A percentile compares a stretch with the other conserved stretches of the same genome.
Evolutionary conservation across 2,113 vertebrate species (phyloP).

Genomic region (Sterrhoptilus dennistouni): DNA sequence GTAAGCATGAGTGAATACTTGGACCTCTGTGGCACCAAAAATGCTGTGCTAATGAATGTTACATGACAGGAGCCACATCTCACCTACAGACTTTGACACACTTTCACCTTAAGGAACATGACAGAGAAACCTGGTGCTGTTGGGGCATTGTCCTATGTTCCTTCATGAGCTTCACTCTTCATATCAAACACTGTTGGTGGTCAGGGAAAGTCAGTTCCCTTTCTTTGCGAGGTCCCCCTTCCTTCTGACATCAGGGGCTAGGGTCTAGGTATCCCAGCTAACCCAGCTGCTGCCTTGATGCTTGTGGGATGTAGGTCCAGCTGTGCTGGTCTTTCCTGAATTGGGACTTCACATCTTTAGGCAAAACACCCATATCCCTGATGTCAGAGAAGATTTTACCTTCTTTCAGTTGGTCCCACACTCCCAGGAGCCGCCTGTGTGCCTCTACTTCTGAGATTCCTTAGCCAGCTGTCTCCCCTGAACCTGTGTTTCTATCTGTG

Average conservation of each 20-base stretch:
- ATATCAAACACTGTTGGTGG: accelerated
- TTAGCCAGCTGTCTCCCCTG: background rate
- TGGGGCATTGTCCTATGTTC: background rate
- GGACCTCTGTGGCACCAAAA: background rate
- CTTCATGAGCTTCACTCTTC: background rate
- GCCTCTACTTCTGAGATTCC: background rate
- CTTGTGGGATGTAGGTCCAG: background rate
- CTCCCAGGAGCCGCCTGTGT: accelerated
- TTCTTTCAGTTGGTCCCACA: background rate
- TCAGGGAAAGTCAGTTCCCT: too few relatives aligned
- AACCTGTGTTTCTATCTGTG: background rate
- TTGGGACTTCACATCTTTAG: background rate
- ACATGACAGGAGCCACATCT: background rate
- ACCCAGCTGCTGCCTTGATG: background rate
- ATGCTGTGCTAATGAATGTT: background rate
- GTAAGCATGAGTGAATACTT: background rate
- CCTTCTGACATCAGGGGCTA: background rate
- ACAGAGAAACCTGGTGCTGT: background rate
- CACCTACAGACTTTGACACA: accelerated
- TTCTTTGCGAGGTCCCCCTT: background rate
- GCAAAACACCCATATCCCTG: background rate
- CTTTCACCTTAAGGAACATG: background rate
- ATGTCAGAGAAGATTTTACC: background rate
- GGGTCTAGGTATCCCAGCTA: background rate
- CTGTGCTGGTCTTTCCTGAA: background rate